These are phyloP conservation scores for Drosophila pseudoobscura DNA, from an alignment of 1,140 invertebrate genomes.

Conservation along the genomic window DNA sequence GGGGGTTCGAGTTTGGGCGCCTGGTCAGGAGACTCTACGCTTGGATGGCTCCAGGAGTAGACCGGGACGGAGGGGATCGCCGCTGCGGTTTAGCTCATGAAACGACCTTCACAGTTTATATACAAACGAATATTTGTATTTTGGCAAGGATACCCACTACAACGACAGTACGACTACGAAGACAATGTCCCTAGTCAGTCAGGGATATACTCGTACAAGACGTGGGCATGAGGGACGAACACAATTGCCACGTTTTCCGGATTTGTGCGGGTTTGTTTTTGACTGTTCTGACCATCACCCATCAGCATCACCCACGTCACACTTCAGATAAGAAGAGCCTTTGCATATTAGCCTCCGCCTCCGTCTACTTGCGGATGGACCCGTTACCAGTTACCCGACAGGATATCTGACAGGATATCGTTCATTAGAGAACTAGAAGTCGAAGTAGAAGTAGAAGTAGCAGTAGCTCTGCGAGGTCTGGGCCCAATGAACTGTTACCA, in stretches of 20 bases:
- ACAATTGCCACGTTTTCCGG: conserved; percentile 63
- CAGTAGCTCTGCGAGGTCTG: too few relatives aligned
- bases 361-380: conserved; percentile 8
- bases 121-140: conserved; percentile 55
- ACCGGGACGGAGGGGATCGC: conserved; percentile 11
- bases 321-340: conserved; percentile 40
- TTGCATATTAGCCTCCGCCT: conserved; percentile 35
- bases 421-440: conserved; percentile 54
- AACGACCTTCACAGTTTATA: conserved; percentile 55
- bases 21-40: conserved; percentile 39
- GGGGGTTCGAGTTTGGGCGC: conserved; percentile 4
- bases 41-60: conserved; percentile 39
- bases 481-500: conserved; percentile 33
- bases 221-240: conserved; percentile 8
- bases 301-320: conserved; percentile 24
- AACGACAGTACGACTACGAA: not conserved
- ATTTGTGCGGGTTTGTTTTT: conserved; percentile 43
- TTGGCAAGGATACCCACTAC: conserved; percentile 31
- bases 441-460: conserved; percentile 6
- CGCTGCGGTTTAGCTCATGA: conserved; percentile 33
- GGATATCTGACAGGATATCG: conserved; percentile 61
- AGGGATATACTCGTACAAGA: too few relatives aligned
- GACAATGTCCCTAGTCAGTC: conserved; percentile 28
- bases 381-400: conserved; percentile 32
- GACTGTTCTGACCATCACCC: conserved; percentile 16